phyloP scores from a whole-genome alignment of 2,797 vertebrate species.

The Sebastes ruberrimus region DNA sequence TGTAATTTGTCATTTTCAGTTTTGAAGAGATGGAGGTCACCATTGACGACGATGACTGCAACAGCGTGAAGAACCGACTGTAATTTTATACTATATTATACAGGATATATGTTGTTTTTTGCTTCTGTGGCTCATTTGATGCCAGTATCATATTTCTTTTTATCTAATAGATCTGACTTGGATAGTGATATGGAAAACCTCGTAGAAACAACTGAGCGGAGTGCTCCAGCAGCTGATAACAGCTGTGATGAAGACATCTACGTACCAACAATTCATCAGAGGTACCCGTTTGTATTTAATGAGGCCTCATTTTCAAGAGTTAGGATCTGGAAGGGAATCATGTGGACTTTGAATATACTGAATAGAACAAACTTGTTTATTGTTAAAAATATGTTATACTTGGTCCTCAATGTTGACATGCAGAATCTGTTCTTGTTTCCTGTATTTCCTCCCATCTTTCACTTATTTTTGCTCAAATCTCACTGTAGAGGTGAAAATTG shows the following conservation, averaged over 20 bases:
- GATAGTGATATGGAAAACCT: neutral
- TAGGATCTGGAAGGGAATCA: neutral
- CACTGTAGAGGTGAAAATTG: too few relatives aligned
- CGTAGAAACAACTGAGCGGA: neutral
- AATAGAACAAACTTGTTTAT: neutral
- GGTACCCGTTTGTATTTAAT: neutral
- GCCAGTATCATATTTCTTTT: neutral
- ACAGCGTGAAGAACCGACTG: conserved; percentile 1
- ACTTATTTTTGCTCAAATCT: too few relatives aligned
- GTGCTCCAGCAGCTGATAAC: neutral
- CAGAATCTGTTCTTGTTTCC: too few relatives aligned
- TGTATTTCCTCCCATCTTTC: too few relatives aligned
- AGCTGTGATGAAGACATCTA: conserved; percentile 9
- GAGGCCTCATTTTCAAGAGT: neutral
- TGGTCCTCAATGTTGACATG: too few relatives aligned
- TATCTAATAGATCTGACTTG: neutral
- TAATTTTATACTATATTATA: neutral
- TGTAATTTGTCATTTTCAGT: conserved; percentile 2
- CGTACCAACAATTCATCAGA: conserved; percentile 9
- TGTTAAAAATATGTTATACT: too few relatives aligned
- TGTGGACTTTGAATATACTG: neutral
- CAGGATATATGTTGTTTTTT: neutral
- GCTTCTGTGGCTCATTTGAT: neutral
- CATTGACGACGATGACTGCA: neutral
- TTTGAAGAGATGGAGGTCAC: conserved; percentile 25